Percentiles rank a stretch among this genome's conserved stretches.
phyloP scores from a whole-genome alignment of 2,797 vertebrate species.

The Xiphorhynchus erythropygius region DNA sequence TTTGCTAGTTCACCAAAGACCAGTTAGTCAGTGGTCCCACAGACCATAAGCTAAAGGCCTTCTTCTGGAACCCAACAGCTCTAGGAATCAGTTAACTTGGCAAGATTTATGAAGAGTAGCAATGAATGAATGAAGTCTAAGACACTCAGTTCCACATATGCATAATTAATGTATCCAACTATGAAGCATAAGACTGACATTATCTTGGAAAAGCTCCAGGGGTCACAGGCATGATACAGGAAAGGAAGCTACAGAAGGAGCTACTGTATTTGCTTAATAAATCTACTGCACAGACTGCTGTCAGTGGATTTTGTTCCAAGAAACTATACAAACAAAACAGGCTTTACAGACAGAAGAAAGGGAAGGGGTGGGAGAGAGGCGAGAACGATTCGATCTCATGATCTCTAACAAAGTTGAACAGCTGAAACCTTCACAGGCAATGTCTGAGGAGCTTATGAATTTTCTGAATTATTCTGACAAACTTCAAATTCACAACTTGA shows the following conservation, averaged over 20 bases:
- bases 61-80: background rate
- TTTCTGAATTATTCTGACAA: background rate
- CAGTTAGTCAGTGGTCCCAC: background rate
- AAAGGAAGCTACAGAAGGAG: constrained; percentile 50
- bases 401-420: constrained; percentile 8
- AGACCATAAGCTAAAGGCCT: background rate
- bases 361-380: background rate
- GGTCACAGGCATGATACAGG: constrained; percentile 20
- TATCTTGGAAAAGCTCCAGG: constrained; percentile 41
- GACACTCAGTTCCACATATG: background rate
- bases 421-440: background rate
- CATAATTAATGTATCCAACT: constrained; percentile 42
- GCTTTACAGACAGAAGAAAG: constrained; percentile 21
- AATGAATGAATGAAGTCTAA: background rate
- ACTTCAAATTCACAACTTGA: background rate
- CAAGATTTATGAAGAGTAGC: background rate
- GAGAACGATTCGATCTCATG: background rate
- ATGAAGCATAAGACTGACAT: constrained; percentile 33
- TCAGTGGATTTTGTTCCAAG: constrained; percentile 47
- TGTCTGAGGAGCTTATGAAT: background rate
- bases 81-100: background rate
- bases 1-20: background rate
- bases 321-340: constrained; percentile 56
- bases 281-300: constrained; percentile 15
- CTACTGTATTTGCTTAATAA: constrained; percentile 46